A percentile compares a stretch with the other conserved stretches of the same genome.
Conservation (phyloP, 92 coral and sea anemone genomes). For the Pocillopora grandis region DNA sequence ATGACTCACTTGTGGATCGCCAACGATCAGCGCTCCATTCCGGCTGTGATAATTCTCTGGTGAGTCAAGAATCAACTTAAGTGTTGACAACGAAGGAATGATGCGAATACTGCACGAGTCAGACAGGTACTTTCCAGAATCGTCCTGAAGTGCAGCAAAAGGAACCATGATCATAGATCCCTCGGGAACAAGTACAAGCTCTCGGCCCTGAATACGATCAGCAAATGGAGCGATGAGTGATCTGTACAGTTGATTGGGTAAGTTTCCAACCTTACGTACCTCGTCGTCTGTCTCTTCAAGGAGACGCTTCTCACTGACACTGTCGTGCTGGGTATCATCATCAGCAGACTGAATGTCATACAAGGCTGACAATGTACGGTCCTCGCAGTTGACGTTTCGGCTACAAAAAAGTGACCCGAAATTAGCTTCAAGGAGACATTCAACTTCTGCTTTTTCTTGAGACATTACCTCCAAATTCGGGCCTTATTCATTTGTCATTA, state of each 20-base stretch:
- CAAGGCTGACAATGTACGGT: background rate
- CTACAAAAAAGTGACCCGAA: background rate
- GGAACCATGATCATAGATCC: slow-evolving; percentile 20
- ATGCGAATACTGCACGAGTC: slow-evolving; percentile 14
- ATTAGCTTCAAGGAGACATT: background rate
- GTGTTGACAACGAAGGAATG: slow-evolving; percentile 18
- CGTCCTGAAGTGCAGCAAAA: background rate
- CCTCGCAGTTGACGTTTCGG: background rate
- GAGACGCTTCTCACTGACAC: background rate
- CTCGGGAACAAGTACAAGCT: slow-evolving; percentile 23
- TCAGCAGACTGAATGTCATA: background rate
- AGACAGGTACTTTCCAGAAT: slow-evolving; percentile 10
- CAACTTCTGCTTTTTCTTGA: background rate
- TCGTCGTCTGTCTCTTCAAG: background rate
- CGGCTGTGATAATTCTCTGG: background rate
- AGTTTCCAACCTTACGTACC: background rate
- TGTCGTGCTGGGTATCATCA: background rate
- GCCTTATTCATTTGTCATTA: too few species aligned
- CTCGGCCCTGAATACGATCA: background rate
- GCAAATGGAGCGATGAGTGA: slow-evolving; percentile 8
- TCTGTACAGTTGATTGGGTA: background rate
- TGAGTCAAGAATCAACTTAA: background rate
- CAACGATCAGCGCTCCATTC: slow-evolving; percentile 46
- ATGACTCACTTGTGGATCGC: slow-evolving; percentile 23
- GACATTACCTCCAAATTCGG: background rate